A percentile compares a stretch with the other conserved stretches of the same genome.
Conservation (phyloP, 2,113 vertebrate species). For the Scophthalmus maximus region DNA sequence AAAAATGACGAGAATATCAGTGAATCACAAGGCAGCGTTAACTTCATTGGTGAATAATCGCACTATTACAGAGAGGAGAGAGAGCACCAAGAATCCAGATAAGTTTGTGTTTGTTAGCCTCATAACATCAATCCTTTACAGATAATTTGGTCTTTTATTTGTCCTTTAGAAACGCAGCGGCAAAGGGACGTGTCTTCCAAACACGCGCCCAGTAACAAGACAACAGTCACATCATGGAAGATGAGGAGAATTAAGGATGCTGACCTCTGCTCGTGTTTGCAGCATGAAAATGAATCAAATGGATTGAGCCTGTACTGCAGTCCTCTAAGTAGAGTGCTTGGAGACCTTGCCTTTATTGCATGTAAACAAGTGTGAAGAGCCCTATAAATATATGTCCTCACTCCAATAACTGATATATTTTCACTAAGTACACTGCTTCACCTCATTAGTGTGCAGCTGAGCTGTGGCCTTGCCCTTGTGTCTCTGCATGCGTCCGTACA, state of each 20-base stretch:
- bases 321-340: conserved; percentile 42
- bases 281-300: conserved; percentile 30
- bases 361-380: conserved; percentile 58
- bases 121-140: conserved; percentile 56
- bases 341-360: conserved; percentile 51
- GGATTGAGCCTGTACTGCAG: conserved; percentile 16
- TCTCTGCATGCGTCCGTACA: conserved; percentile 46
- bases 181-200: conserved; percentile 7
- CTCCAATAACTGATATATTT: conserved; percentile 49
- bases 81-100: conserved; percentile 53
- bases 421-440: conserved; percentile 56
- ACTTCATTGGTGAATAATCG: conserved; percentile 69
- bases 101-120: conserved; percentile 56
- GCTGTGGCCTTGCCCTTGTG: conserved; percentile 39
- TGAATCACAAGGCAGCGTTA: conserved; percentile 59
- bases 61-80: conserved; percentile 58
- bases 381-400: conserved; percentile 53
- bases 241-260: conserved; percentile 23
- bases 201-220: conserved; percentile 33
- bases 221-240: conserved; percentile 22
- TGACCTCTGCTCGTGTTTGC: conserved; percentile 43
- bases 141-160: conserved; percentile 60
- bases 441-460: conserved; percentile 55
- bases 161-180: conserved; percentile 20
- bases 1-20: conserved; percentile 73